A percentile compares a stretch with the other conserved stretches of the same genome.
Conservation (phyloP, 2,797 vertebrate species). For the Amblyopsis hoosieri region DNA sequence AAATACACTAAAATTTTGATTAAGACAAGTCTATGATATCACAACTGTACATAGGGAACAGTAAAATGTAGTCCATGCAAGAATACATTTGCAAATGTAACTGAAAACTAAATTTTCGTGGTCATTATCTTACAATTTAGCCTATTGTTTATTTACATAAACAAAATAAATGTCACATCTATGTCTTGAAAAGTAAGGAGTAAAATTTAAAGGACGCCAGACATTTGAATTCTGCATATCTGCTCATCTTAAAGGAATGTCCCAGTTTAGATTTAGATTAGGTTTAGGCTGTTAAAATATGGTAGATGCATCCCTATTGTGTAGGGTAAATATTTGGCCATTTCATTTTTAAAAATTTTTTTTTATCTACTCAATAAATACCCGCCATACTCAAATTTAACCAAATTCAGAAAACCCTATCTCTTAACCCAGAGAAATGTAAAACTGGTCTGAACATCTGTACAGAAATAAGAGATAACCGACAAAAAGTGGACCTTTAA, state of each 20-base stretch:
- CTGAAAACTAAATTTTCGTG: not conserved
- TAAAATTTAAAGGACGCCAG: too few species aligned
- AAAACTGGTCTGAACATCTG: conserved; percentile 3
- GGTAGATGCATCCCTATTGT: conserved; percentile 30
- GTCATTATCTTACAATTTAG: not conserved
- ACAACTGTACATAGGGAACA: conserved; percentile 35
- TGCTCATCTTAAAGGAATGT: too few species aligned
- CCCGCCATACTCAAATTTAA: conserved; percentile 7
- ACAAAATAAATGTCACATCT: conserved; percentile 10
- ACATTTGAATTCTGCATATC: too few species aligned
- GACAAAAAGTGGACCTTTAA: conserved; percentile 28
- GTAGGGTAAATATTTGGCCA: conserved; percentile 39
- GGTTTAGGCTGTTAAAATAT: not conserved
- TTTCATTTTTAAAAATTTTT: too few species aligned
- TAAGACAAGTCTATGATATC: conserved; percentile 31
- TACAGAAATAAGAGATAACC: conserved; percentile 24
- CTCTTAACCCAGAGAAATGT: conserved; percentile 5
- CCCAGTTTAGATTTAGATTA: too few species aligned
- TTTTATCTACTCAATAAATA: conserved; percentile 11
- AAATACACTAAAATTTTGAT: conserved; percentile 61
- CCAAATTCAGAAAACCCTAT: conserved; percentile 3
- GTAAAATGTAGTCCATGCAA: conserved; percentile 17
- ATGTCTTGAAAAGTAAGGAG: conserved; percentile 2
- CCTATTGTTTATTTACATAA: conserved; percentile 32
- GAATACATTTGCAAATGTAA: conserved; percentile 17